These are phyloP conservation scores for Acronicta aceris DNA, from an alignment of 2,888 invertebrate genomes.

Conservation along the genomic window DNA sequence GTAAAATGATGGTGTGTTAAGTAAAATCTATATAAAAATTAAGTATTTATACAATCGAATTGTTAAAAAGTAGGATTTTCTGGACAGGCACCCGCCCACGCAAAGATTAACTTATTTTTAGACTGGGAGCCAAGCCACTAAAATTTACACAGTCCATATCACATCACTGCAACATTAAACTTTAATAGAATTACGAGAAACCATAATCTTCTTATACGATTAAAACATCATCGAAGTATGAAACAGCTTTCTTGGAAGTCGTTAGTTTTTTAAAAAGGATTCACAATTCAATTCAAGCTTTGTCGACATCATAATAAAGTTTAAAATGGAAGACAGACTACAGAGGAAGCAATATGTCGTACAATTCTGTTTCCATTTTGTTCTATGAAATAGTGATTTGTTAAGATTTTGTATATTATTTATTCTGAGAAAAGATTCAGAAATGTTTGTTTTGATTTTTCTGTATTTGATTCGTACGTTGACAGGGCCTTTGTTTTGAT, in stretches of 20 bases:
- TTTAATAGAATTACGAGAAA: conserved; percentile 47
- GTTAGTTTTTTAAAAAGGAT: conserved; percentile 21
- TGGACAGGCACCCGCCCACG: conserved; percentile 8
- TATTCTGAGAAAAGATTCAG: conserved; percentile 38
- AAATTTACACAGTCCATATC: conserved; percentile 8
- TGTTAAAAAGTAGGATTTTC: background rate
- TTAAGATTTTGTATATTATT: conserved; percentile 33
- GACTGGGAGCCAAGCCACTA: background rate
- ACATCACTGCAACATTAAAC: conserved; percentile 32
- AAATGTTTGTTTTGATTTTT: conserved; percentile 23
- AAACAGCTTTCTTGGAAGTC: conserved; percentile 41
- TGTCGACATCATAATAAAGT: background rate
- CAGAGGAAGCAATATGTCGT: conserved; percentile 31
- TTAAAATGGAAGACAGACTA: conserved; percentile 1
- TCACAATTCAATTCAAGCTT: background rate
- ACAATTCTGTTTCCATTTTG: conserved; percentile 31
- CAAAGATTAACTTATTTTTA: conserved; percentile 5
- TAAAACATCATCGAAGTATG: conserved; percentile 35
- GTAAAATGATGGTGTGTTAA: too few relatives aligned
- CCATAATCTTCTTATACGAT: conserved; percentile 47
- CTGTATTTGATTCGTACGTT: conserved; percentile 14
- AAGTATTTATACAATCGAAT: too few relatives aligned
- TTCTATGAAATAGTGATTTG: conserved; percentile 47
- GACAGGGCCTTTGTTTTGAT: conserved; percentile 33
- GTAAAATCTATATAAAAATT: too few relatives aligned